Conservation (phyloP, 2,888 invertebrate genomes). For the Hirtodrosophila confusa region DNA sequence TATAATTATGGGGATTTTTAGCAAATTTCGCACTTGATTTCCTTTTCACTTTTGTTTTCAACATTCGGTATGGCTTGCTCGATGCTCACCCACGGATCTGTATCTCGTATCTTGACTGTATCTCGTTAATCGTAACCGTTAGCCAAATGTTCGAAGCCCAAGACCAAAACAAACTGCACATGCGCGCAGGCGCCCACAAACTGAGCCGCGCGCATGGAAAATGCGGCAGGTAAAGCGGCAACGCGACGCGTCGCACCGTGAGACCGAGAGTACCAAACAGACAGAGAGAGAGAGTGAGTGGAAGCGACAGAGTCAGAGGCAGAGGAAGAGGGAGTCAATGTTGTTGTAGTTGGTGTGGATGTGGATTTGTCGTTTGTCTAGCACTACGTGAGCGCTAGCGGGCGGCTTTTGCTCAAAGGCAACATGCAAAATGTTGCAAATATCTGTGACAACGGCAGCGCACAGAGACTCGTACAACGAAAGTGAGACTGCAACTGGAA, state of each 20-base stretch:
- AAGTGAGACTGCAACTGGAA: conserved; percentile 4
- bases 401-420: conserved; percentile 71
- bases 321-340: background rate
- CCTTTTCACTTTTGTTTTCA: conserved; percentile 32
- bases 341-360: conserved; percentile 3
- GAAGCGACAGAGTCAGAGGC: conserved; percentile 7
- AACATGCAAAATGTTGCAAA: conserved; percentile 74
- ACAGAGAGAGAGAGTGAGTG: conserved; percentile 6
- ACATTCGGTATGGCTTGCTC: conserved; percentile 18
- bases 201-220: conserved; percentile 66
- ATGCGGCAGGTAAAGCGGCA: conserved; percentile 67
- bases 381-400: conserved; percentile 58
- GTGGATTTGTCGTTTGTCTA: conserved; percentile 28
- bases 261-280: conserved; percentile 21
- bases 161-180: conserved; percentile 73
- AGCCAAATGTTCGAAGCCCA: conserved; percentile 19
- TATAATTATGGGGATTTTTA: background rate
- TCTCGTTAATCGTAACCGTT: conserved; percentile 41
- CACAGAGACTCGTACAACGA: background rate
- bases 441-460: conserved; percentile 56
- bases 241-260: conserved; percentile 32
- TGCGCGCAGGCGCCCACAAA: conserved; percentile 79
- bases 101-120: conserved; percentile 21
- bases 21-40: conserved; percentile 28
- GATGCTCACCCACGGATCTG: conserved; percentile 26